Base-by-base conservation (phyloP, 2,888 invertebrate species). In the Microplitis deprimator region DNA sequence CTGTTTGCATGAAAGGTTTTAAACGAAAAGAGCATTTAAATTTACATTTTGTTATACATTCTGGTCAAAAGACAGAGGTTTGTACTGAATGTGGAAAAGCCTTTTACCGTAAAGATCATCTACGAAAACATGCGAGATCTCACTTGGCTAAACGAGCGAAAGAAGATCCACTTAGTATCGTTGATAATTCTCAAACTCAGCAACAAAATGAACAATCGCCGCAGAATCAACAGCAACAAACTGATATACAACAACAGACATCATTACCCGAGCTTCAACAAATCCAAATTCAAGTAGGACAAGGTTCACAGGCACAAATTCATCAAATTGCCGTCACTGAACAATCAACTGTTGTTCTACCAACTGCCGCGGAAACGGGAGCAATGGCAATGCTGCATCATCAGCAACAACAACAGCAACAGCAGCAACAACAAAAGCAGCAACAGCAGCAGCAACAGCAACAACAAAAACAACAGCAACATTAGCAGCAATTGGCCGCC, bases 1-100 rank as follows among this genome's bases (percentile, higher is more conserved):
- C 93, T 69, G 93, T 95, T 62, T 95, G 95, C 86, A 92, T 93
- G 90, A 95, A 95, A 88, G 94, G 93, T 6, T 95, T 95, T 90
- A 95, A 96, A 88, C 92, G 96, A 77, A 94, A 95, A 88, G 96
- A 96, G 87, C 96, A 96, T 85, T 92, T 96, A 85, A 95, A 95
- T 89, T 92, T 96, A 81, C 96, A 96, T 90, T 94, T 94, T 83
- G 95, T 96, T 83, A 96, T 96, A 88, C 96, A 96, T 91, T 95
- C 95, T 75, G 96, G 96, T 59, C 94, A 95, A 88, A 96, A 96
- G 90, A 95, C 94, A 5, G 95, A 96, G 89, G 93, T 95, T 80
- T 95, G 95, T 87, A 92, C 91, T 59, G 94, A 94, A 87, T 95
- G 95, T 84, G 95, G 95, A 65, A 95, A 95, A 89, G 94, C 94